These are phyloP conservation scores for Drosophila ohnishii DNA, from an alignment of 1,140 invertebrate genomes.

Conservation along the genomic window DNA sequence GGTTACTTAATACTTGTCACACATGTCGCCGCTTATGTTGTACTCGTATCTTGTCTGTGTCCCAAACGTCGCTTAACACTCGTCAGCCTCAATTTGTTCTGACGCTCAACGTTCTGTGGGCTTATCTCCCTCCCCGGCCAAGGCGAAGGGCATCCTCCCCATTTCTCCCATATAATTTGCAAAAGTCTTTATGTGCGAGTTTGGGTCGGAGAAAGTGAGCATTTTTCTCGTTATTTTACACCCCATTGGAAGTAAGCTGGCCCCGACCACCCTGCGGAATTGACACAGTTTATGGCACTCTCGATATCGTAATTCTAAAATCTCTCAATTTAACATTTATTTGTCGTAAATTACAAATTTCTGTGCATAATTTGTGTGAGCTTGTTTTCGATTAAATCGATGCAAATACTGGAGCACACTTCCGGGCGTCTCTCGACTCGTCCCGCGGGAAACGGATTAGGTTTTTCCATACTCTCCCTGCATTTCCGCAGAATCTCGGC, in stretches of 20 bases:
- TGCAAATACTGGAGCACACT: slow-evolving; percentile 24
- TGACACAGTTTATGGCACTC: slow-evolving; percentile 65
- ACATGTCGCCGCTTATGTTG: slow-evolving; percentile 66
- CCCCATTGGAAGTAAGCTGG: slow-evolving; percentile 60
- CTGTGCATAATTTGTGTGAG: slow-evolving; percentile 52
- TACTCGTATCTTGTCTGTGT: slow-evolving; percentile 43
- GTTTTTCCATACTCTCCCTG: not conserved
- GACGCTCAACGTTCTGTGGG: slow-evolving; percentile 48
- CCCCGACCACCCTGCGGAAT: slow-evolving; percentile 8
- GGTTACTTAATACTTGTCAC: slow-evolving; percentile 68
- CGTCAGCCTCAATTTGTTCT: slow-evolving; percentile 78
- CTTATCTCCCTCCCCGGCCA: slow-evolving; percentile 52
- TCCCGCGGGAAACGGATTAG: slow-evolving; percentile 17
- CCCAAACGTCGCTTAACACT: slow-evolving; percentile 69
- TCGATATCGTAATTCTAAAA: slow-evolving; percentile 74
- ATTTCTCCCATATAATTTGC: slow-evolving; percentile 65
- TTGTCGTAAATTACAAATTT: slow-evolving; percentile 78
- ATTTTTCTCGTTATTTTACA: slow-evolving; percentile 77
- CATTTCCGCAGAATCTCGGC: not conserved
- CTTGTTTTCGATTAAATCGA: slow-evolving; percentile 11
- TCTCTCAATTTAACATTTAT: slow-evolving; percentile 82
- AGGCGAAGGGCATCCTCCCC: slow-evolving; percentile 12
- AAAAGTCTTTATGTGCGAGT: slow-evolving; percentile 51
- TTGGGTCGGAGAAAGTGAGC: slow-evolving; percentile 36
- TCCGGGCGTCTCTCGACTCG: slow-evolving; percentile 6